Evolutionary conservation across 2,113 vertebrate genomes (phyloP), one percentile per base, ranked within the genome.

Genomic region (Corvus moneduloides): DNA sequence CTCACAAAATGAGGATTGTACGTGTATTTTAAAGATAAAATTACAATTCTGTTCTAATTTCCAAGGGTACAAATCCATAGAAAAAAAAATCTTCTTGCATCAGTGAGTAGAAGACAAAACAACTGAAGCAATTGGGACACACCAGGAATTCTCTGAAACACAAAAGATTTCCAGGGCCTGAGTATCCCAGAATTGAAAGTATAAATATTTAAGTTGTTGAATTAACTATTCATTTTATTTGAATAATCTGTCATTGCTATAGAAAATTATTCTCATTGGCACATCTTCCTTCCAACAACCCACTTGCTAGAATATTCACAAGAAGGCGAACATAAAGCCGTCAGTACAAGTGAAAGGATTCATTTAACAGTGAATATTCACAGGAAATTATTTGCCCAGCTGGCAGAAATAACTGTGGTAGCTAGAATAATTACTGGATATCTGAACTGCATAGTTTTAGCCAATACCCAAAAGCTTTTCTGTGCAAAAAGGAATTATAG

Each of bases 161-260:
- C 14, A 68, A 68, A 85, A 55, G 49, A 61, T 64, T 92, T 81
- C 56, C 28, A 84, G 46, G 37, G 33, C 61, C 54, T 81, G 32
- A 84, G 66, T 80, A 93, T 46, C 17, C 28, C 28, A 75, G 83
- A 90, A 80, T 35, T 81, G 62, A 71, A 87, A 86, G 59, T 61
- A 88, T 93, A 94, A 96, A 94, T 95, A 91, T 94, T 96, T 96
- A 94, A 94, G 41, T 81, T 89, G 22, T 28, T 86, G 35, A 90
- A 95, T 92, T 94, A 61, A 86, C 84, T 93, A 92, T 88, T 90
- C 33, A 86, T 97, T 96, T 93, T 81, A 86, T 95, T 93, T 92
- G 79, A 93, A 88, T 94, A 91, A 89, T 92, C 55, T 78, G 59
- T 89, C 83, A 88, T 93, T 78, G 61, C 63, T 84, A 49, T 67